phyloP scores from a whole-genome alignment of 2,888 invertebrate species.

The Lottia gigantea region DNA sequence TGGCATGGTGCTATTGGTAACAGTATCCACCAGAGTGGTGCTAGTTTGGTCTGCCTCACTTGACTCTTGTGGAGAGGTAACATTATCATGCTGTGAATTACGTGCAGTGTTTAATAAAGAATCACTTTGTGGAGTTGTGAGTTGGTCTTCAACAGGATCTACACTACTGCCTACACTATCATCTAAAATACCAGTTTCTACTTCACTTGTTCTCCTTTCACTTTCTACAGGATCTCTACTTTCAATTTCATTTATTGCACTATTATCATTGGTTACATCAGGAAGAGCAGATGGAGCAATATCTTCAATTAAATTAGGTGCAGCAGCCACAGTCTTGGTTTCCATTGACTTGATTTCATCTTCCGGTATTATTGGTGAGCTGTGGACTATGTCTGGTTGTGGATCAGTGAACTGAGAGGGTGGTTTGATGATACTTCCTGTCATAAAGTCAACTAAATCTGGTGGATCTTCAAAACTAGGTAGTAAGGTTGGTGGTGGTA shows the following conservation, averaged over 20 bases:
- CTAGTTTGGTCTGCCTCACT: too few relatives aligned
- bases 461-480: conserved; percentile 1
- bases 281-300: not conserved
- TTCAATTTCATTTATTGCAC: conserved; percentile 1
- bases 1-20: too few relatives aligned
- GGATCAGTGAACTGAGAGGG: not conserved
- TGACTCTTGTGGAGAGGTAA: not conserved
- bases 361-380: not conserved
- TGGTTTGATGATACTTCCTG: not conserved
- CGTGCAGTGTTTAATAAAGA: conserved; percentile 1
- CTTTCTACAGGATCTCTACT: conserved; percentile 2
- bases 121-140: not conserved
- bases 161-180: conserved; percentile 12
- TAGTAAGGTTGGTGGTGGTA: not conserved
- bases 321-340: not conserved
- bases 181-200: not conserved
- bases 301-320: not conserved
- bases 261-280: not conserved
- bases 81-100: not conserved
- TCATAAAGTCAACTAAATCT: conserved; percentile 11
- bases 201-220: not conserved
- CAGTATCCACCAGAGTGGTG: too few relatives aligned
- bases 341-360: not conserved
- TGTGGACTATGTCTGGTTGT: not conserved
- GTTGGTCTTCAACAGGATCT: conserved; percentile 14